Evolutionary conservation across 2,113 vertebrate genomes (phyloP), one percentile per base, ranked within the genome.

Genomic region (Calypte anna): DNA sequence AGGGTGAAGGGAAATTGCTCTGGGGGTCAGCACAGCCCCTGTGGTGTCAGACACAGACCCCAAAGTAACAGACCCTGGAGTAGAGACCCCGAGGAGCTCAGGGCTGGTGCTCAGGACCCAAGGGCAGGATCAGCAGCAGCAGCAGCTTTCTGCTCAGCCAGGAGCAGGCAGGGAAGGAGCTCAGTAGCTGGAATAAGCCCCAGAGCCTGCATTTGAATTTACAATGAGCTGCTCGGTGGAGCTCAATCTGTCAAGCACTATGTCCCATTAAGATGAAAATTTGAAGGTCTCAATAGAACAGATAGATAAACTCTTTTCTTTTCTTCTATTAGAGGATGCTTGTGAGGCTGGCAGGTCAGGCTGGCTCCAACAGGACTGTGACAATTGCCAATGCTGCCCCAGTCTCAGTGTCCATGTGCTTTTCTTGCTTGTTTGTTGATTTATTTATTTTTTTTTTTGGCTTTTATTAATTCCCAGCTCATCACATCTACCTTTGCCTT

Each of bases 171-270:
- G 20, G 61, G 63, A 55, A 16, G 40, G 80, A 50, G 62, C 87
- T 93, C 80, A 53, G 75, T 19, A 73, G 73, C 91, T 95, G 61
- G 7, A 57, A 54, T 17, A 46, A 93, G 46, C 91, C 89, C 86
- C 85, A 78, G 93, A 70, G 82, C 68, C 86, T 12, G 64, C 78
- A 75, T 88, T 30, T 79, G 92, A 93, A 96, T 97, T 88, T 43
- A 23, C 86, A 94, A 90, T 58, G 61, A 96, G 94, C 89, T 75
- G 91, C 90, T 91, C 67, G 8, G 82, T 2, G 68, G 51, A 95
- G 90, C 87, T 90, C 91, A 31, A 76, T 88, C 94, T 96, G 92
- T 93, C 92, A 72, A 93, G 93, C 88, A 93, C 75, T 66, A 3
- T 72, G 86, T 84, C 72, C 94, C 82, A 73, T 90, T 93, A 83